A percentile compares a stretch with the other conserved stretches of the same genome.
Evolutionary conservation across 1,140 invertebrate genomes (phyloP).

Genomic region (Glomeris maerens): DNA sequence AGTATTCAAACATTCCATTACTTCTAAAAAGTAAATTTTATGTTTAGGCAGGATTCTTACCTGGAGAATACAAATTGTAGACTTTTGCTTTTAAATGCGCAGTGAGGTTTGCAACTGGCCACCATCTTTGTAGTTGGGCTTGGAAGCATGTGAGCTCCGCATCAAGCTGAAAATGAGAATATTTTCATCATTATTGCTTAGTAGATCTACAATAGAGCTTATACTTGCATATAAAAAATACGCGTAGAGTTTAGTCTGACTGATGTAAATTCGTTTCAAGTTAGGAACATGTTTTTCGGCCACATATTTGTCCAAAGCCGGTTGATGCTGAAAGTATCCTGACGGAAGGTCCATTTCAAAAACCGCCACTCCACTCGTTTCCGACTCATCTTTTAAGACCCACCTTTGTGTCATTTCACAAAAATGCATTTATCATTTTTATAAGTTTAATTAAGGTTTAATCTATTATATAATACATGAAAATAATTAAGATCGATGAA

Average conservation of each 20-base stretch:
- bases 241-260: conserved; percentile 29
- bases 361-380: conserved; percentile 35
- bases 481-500: not conserved
- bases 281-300: conserved; percentile 25
- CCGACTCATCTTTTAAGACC: conserved; percentile 21
- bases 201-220: not conserved
- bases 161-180: conserved; percentile 28
- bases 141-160: conserved; percentile 34
- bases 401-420: no score
- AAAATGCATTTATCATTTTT: not conserved
- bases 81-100: conserved; percentile 38
- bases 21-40: not conserved
- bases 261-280: conserved; percentile 25
- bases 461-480: not conserved
- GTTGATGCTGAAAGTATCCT: conserved; percentile 41
- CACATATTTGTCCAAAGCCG: conserved; percentile 36
- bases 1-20: not conserved
- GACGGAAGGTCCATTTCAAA: conserved; percentile 43
- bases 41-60: conserved; percentile 23
- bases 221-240: conserved; percentile 32
- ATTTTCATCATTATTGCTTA: conserved; percentile 7
- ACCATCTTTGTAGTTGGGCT: conserved; percentile 39
- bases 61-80: conserved; percentile 44
- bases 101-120: conserved; percentile 44
- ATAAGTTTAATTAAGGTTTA: not conserved